phyloP scores from a whole-genome alignment of 2,888 invertebrate genomes.

The Chromoteleia sp. region DNA sequence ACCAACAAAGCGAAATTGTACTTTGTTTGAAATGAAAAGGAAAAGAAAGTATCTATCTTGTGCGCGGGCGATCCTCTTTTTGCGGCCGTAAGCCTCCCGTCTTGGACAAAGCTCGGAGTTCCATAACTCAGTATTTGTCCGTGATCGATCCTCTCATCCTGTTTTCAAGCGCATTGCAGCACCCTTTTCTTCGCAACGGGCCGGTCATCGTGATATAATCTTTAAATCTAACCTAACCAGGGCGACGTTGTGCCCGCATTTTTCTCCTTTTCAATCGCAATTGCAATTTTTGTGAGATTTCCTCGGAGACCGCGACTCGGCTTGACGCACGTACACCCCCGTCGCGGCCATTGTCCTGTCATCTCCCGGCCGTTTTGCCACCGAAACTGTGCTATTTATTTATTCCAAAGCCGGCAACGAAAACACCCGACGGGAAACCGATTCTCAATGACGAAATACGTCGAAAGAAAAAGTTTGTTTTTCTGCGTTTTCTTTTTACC shows the following conservation, averaged over 20 bases:
- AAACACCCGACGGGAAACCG: not conserved
- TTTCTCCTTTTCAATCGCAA: slow-evolving; percentile 63
- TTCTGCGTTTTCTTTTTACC: no score
- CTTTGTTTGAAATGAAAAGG: slow-evolving; percentile 43
- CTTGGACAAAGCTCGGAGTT: slow-evolving; percentile 59
- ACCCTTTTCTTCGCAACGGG: slow-evolving; percentile 29
- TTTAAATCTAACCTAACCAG: slow-evolving; percentile 56
- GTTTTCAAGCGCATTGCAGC: slow-evolving; percentile 48
- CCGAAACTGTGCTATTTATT: not conserved
- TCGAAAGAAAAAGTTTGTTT: no score
- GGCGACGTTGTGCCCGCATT: slow-evolving; percentile 34
- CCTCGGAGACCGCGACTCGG: slow-evolving; percentile 57
- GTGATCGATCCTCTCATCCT: slow-evolving; percentile 56
- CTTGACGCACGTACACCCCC: slow-evolving; percentile 25
- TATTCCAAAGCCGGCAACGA: not conserved
- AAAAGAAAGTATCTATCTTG: slow-evolving; percentile 45
- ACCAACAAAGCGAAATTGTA: slow-evolving; percentile 43
- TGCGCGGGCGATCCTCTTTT: slow-evolving; percentile 16
- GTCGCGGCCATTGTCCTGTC: slow-evolving; percentile 54
- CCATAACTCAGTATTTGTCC: slow-evolving; percentile 62
- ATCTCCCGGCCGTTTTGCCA: slow-evolving; percentile 18
- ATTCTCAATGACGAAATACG: no score
- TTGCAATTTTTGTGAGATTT: slow-evolving; percentile 69
- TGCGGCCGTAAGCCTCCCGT: slow-evolving; percentile 38
- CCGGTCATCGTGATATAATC: slow-evolving; percentile 64